A percentile compares a stretch with the other conserved stretches of the same genome.
Conservation (phyloP, 2,888 invertebrate genomes). For the Frankliniella intonsa region DNA sequence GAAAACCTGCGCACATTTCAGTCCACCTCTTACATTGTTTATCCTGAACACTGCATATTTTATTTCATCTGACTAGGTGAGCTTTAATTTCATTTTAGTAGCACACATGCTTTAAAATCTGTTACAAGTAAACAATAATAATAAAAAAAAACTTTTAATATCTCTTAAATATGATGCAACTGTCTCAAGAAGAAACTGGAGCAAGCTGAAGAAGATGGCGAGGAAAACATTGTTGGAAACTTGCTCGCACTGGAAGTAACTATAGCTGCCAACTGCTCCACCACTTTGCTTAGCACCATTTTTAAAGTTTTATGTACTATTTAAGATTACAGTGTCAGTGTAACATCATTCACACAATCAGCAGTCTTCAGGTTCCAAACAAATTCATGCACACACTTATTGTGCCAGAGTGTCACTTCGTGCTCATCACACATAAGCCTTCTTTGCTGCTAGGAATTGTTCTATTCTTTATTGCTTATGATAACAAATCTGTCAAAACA, state of each 20-base stretch:
- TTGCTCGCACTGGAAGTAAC: slow-evolving; percentile 7
- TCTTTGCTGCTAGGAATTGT: not conserved
- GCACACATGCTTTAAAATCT: slow-evolving; percentile 7
- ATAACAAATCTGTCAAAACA: slow-evolving; percentile 7
- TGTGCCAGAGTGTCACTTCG: not conserved
- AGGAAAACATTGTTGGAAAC: not conserved
- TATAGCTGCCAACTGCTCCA: not conserved
- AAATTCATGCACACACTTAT: not conserved
- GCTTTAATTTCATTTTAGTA: slow-evolving; percentile 11
- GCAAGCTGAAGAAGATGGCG: not conserved
- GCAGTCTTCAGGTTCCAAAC: slow-evolving; percentile 16
- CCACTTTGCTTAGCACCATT: slow-evolving; percentile 19
- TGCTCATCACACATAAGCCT: not conserved
- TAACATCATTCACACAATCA: not conserved
- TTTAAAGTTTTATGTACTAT: not conserved
- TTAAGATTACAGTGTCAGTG: not conserved
- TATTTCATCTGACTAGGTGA: slow-evolving; percentile 22
- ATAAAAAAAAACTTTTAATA: slow-evolving; percentile 2
- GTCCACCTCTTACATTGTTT: not conserved
- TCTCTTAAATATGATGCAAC: slow-evolving; percentile 14
- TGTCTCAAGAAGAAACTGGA: not conserved
- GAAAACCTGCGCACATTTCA: too few relatives aligned
- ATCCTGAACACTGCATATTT: slow-evolving; percentile 8
- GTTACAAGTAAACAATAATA: not conserved
- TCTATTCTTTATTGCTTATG: slow-evolving; percentile 16